Base-by-base conservation (phyloP, 1,140 invertebrate species). In the Oryzaephilus surinamensis region DNA sequence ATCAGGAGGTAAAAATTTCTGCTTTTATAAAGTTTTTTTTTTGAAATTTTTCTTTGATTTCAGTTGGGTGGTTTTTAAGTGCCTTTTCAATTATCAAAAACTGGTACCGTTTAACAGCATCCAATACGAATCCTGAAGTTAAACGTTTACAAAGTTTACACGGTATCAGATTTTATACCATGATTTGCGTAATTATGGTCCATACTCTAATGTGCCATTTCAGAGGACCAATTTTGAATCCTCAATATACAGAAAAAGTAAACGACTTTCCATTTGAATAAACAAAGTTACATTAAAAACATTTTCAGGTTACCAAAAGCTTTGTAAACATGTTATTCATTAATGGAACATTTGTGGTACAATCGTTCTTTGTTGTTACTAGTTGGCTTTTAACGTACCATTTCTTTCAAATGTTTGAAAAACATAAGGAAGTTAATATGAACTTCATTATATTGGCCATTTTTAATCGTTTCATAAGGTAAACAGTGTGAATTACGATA, bases 321-420 rank as follows among this genome's bases (percentile, higher is more conserved):
- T 16, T 43, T 7, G 12, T 41, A 12, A 50, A 48, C 26, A 52
- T 50, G 26, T 46, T 47, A 26, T 17, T 52, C 10, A 43, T 43
- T 13, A 46, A 43, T 32, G 52, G 52, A 15, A 37, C 39, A 28
- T 45, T 48, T 34, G 38, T 29, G 5, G 46, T 51, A 6, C 50
- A 52, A 42, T 44, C 52, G 6, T 52, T 50, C 28, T 54, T 54
- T 27, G n/a, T 54, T 23, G 50, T 54, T 37, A 48, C 52, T 7
- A 27, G 38, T 4, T 54, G 44, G 44, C 21, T 54, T 11, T 19
- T 52, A 7, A 38, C 46, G 3, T 54, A 43, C 23, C 36, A 52
- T 34, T 47, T 52, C 27, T 52, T 45, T 33, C 11, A 17, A 17
- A 37, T 42, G 20, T 28, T 43, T 13, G 43, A 42, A n/a, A 36